Evolutionary conservation across 2,797 vertebrate genomes (phyloP), one percentile per base, ranked within the genome.

Genomic region (Clarias platycephalus): DNA sequence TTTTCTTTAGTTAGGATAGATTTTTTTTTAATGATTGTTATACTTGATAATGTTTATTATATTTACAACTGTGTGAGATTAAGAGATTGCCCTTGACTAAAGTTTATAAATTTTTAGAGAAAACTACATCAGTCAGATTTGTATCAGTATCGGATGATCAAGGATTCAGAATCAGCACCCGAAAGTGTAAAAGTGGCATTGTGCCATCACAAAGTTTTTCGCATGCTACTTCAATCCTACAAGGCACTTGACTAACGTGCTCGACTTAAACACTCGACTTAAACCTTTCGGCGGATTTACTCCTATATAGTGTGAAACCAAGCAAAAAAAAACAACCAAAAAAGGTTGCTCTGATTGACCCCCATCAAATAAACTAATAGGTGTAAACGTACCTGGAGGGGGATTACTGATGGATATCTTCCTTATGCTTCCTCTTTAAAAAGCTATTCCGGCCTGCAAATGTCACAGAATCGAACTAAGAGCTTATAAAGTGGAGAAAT

Each of bases 381-480:
- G 44, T 3, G 34, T 87, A 49, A 24, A 40, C 81, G 37, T 24
- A 74, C 67, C 80, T 81, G 44, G 87, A 44, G 55, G 82, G 88
- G 85, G 44, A 31, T 84, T 91, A 90, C 90, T 53, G 85, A 91
- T 83, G 34, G 57, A 87, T 85, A 76, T 87, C 81, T 81, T 83
- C 86, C 68, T 10, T 22, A 6, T 13, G 74, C 77, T 86, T 92
- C 87, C 90, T 90, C 83, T 90, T 86, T 89, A 82, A 88, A 83
- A 91, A 89, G 44, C 90, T 28, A 88, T 88, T 88, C 88, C 88
- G 82, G 78, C 85, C 82, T 88, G 87, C 89, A 93, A 92, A 93
- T 93, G 89, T 90, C 89, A 90, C 86, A 67, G 86, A 91, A 92
- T 91, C 90, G 72, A 91, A 87, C 71, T 85, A 82, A 89, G 84